Evolutionary conservation across 1,140 invertebrate species (phyloP), one percentile per base, ranked within the genome.

Genomic region (Ephestia elutella): DNA sequence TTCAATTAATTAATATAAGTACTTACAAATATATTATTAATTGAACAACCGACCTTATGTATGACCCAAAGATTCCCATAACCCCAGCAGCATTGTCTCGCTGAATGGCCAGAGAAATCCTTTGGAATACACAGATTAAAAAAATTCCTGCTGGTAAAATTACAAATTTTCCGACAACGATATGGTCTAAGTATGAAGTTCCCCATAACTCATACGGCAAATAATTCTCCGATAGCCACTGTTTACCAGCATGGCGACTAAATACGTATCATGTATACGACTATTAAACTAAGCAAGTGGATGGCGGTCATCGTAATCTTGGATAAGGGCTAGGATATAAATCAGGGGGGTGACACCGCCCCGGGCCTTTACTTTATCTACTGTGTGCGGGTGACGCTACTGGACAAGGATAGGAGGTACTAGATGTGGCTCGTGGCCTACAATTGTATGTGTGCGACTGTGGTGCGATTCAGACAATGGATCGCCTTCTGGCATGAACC

Each of bases 281-380:
- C 70, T 75, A 78, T 77, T 81, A 79, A 81, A 76, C 76, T 79
- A 84, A 82, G 80, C 74, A 80, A 84, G 75, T 82, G 80, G 80
- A 81, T 83, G 73, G 80, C 82, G 83, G 84, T 87, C 84, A 87
- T 87, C 82, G 82, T 85, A 87, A 87, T 87, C 82, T 85, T 85
- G 84, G 84, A 85, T 85, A 87, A 82, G 82, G 84, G 84, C 75
- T 75, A 73, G 70, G 70, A 68, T 73, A 84, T 87, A 87, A 87
- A 87, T 87, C 84, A 84, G 71, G 70, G 57, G 77, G 82, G 82
- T 81, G 84, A 86, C 82, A 66, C 56, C 59, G 76, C 82, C 75
- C 70, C 71, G 77, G 77, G 82, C 81, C 83, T 82, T 77, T 80
- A 84, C 84, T 87, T 87, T 87, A 87, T 87, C 84, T 87, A 83